Evolutionary conservation across 1,140 invertebrate species (phyloP), one percentile per base, ranked within the genome.

Genomic region (Scaptomyza pallida): DNA sequence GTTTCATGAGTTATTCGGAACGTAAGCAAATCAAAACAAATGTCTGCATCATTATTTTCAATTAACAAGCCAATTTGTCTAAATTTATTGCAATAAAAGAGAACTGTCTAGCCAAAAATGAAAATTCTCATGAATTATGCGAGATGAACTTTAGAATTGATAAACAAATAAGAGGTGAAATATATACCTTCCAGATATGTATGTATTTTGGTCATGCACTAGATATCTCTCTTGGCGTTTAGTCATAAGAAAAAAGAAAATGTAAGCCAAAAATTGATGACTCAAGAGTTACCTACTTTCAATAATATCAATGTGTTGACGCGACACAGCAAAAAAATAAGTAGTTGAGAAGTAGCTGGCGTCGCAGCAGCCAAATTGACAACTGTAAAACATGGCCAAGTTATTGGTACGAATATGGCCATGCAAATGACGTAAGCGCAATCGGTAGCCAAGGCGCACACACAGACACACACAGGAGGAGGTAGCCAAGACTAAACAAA

Each of bases 331-430:
- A 51, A 15, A 56, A 50, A 56, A 43, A 37, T n/a, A n/a, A n/a
- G n/a, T n/a, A n/a, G n/a, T n/a, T n/a, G 9, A 21, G 19, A 33
- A 13, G 13, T 30, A 59, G 68, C 55, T 61, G 59, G 60, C 71
- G 60, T 61, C 55, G 40, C 63, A 70, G 70, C 55, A 68, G 50
- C 70, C 76, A 73, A 85, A n/a, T 86, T 85, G 81, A 88, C 81
- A 86, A 88, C 69, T 74, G 73, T 80, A 86, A 86, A 81, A 86
- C 82, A 86, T 86, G 74, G 82, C 81, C 77, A 86, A 63, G 82
- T 75, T 72, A 71, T 74, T n/a, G n/a, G 70, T 82, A 33, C 30
- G 30, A 33, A 33, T 6, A 33, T 9, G 30, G 5, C 51, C 10
- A 56, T 45, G 71, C 51, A 44, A 56, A 79, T 82, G 78, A 82